These are phyloP conservation scores for Phasia obesa DNA, from an alignment of 2,888 invertebrate species.

Conservation along the genomic window DNA sequence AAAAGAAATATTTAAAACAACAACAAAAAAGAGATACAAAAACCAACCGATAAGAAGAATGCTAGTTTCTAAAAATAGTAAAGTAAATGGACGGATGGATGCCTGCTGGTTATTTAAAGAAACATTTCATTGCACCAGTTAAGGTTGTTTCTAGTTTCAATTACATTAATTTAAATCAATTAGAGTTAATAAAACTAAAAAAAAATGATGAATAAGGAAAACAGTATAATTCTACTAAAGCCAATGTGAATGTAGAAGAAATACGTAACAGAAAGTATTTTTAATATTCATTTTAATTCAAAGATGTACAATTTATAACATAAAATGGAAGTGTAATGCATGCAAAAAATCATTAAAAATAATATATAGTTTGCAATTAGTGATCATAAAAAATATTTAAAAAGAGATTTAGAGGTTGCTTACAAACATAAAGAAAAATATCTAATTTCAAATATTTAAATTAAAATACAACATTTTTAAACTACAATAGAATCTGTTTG, in stretches of 20 bases:
- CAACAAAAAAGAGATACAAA: constrained; percentile 23
- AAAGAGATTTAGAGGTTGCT: too few species aligned
- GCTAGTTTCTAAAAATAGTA: constrained; percentile 59
- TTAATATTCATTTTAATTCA: too few species aligned
- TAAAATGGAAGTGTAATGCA: too few species aligned
- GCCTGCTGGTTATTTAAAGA: constrained; percentile 25
- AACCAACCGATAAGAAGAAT: constrained; percentile 45
- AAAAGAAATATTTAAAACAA: background rate
- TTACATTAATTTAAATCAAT: constrained; percentile 54
- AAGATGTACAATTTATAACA: too few species aligned
- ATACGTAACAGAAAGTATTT: background rate
- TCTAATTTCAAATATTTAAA: too few species aligned
- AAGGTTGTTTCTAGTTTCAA: constrained; percentile 31
- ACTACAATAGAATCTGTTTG: too few species aligned
- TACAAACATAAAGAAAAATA: too few species aligned
- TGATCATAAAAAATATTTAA: too few species aligned
- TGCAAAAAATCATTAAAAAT: too few species aligned
- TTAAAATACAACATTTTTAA: too few species aligned
- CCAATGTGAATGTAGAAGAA: background rate
- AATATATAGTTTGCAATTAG: too few species aligned
- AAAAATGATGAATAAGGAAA: background rate
- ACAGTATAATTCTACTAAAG: background rate
- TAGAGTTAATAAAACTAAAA: constrained; percentile 36
- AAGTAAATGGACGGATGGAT: constrained; percentile 42
- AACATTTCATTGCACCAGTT: constrained; percentile 8